Percentiles rank a stretch among this genome's conserved stretches.
Conservation (phyloP, 1,140 invertebrate species). For the Bemisia tabaci region DNA sequence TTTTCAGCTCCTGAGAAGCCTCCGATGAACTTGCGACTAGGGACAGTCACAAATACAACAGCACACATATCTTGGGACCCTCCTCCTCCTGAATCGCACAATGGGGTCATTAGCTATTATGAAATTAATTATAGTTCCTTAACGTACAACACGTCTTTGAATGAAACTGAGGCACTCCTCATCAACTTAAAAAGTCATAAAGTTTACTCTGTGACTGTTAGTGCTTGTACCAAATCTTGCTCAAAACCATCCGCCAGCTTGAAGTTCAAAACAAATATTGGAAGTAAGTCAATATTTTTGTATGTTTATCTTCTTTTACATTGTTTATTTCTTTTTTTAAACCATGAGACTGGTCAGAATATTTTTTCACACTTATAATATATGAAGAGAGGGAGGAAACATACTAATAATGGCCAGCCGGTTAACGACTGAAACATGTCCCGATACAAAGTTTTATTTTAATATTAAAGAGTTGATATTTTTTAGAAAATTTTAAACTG, state of each 20-base stretch:
- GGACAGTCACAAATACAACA: not conserved
- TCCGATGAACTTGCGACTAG: not conserved
- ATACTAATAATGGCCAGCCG: no score
- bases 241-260: not conserved
- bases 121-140: not conserved
- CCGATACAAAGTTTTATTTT: no score
- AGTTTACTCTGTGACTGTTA: not conserved
- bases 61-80: not conserved
- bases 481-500: no score
- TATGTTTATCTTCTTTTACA: no score
- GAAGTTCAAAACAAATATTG: not conserved
- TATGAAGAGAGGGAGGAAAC: no score
- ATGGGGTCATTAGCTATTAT: not conserved
- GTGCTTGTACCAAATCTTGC: not conserved
- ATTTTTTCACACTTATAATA: no score
- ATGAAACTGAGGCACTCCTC: not conserved
- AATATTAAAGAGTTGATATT: no score
- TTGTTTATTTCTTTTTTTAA: not conserved
- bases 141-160: not conserved
- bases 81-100: not conserved
- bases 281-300: no score
- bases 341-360: no score
- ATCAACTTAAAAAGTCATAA: not conserved
- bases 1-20: not conserved
- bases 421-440: no score